phyloP scores from a whole-genome alignment of 1,140 invertebrate genomes.

The Papilio dardanus region DNA sequence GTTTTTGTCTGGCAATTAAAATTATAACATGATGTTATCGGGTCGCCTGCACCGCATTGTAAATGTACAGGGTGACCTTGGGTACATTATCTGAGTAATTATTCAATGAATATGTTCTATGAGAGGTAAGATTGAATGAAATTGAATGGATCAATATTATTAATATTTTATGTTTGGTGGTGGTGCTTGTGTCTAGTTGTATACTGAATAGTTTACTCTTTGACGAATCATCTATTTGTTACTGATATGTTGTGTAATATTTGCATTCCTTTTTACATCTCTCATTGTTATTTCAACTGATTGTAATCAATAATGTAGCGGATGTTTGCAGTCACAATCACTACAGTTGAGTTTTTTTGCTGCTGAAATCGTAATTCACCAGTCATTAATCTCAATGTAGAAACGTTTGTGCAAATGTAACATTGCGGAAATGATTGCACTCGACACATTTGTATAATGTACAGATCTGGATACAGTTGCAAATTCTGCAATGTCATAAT shows the following conservation, averaged over 20 bases:
- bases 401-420: conserved; percentile 28
- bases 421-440: not conserved
- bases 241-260: not conserved
- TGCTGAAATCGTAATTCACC: not conserved
- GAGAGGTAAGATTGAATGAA: not conserved
- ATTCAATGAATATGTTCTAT: not conserved
- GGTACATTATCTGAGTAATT: not conserved
- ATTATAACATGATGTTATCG: not conserved
- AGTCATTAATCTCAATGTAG: conserved; percentile 29
- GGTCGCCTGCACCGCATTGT: not conserved
- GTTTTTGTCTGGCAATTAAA: not conserved
- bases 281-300: not conserved
- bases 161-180: not conserved
- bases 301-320: not conserved
- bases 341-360: not conserved
- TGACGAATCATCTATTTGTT: not conserved
- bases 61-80: no score
- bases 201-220: not conserved
- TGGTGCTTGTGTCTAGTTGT: not conserved
- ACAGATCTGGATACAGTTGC: conserved; percentile 1
- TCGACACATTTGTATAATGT: conserved; percentile 4
- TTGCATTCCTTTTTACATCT: not conserved
- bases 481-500: conserved; percentile 32
- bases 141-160: not conserved
- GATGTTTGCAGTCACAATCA: not conserved